Evolutionary conservation across 2,113 vertebrate genomes (phyloP).

Genomic region (Hyla sarda): DNA sequence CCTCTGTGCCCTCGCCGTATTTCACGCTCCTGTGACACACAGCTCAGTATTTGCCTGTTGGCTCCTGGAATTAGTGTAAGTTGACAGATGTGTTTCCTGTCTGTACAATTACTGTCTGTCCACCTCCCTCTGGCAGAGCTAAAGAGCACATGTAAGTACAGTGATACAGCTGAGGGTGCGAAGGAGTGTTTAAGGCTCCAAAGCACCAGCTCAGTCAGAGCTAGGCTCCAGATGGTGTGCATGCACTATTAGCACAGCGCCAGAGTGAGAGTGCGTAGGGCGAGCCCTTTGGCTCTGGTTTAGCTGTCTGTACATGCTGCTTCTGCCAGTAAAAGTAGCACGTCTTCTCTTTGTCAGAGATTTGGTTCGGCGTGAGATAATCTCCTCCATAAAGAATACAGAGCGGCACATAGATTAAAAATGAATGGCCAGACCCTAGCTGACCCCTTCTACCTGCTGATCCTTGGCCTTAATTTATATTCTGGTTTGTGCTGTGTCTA

Average conservation of each 20-base stretch:
- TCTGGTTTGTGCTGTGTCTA: conserved; percentile 19
- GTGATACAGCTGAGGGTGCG: conserved; percentile 63
- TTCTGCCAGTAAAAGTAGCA: conserved; percentile 43
- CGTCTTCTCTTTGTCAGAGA: conserved; percentile 42
- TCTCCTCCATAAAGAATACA: conserved; percentile 40
- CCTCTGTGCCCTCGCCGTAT: not conserved
- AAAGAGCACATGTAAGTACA: conserved; percentile 55
- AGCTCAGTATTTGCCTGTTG: conserved; percentile 64
- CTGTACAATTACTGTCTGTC: conserved; percentile 66
- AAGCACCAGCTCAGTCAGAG: conserved; percentile 63
- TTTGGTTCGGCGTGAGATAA: conserved; percentile 41
- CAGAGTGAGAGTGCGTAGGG: conserved; percentile 23
- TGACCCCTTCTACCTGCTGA: conserved; percentile 47
- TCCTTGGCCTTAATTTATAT: conserved; percentile 50
- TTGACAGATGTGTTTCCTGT: conserved; percentile 68
- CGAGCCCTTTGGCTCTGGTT: conserved; percentile 59
- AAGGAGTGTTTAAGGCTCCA: conserved; percentile 64
- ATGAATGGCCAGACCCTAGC: conserved; percentile 25
- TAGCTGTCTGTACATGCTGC: conserved; percentile 38
- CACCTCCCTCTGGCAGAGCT: conserved; percentile 68
- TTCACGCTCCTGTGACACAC: conserved; percentile 52
- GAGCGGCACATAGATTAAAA: conserved; percentile 41
- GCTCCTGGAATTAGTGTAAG: conserved; percentile 65
- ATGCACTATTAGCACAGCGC: conserved; percentile 46
- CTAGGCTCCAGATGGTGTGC: conserved; percentile 59